phyloP scores from a whole-genome alignment of 2,113 vertebrate species.

The Rattus rattus region DNA sequence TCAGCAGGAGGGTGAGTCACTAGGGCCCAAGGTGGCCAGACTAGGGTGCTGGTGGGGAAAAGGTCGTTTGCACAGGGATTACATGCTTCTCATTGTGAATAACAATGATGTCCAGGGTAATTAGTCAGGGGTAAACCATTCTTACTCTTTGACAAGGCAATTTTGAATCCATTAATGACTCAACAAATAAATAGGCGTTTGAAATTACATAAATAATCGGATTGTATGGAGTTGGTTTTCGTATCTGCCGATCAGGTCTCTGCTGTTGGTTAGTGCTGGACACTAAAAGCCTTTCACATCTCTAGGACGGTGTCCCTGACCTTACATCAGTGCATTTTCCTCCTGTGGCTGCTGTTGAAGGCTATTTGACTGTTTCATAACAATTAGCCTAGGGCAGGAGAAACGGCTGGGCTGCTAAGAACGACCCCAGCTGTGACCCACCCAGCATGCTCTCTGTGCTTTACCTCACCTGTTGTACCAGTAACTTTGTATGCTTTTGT shows the following conservation, averaged over 20 bases:
- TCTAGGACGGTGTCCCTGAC: not conserved
- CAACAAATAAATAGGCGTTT: constrained; percentile 27
- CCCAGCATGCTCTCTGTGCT: not conserved
- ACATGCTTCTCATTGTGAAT: not conserved
- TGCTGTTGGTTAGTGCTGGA: not conserved
- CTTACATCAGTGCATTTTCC: not conserved
- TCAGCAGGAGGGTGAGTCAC: constrained; percentile 34
- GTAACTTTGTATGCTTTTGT: constrained; percentile 6
- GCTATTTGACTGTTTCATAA: not conserved
- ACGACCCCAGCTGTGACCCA: accelerated
- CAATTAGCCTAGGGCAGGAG: not conserved
- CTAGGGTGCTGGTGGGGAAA: not conserved
- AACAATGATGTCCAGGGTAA: not conserved
- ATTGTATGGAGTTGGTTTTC: not conserved
- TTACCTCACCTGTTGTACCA: constrained; percentile 74
- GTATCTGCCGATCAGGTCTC: not conserved
- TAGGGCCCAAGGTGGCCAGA: not conserved
- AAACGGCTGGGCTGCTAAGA: not conserved
- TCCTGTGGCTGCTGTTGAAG: not conserved
- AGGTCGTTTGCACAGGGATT: not conserved
- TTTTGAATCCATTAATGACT: constrained; percentile 29
- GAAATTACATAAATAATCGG: constrained; percentile 8
- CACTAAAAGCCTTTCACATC: not conserved
- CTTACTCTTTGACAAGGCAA: not conserved
- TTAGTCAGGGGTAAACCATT: not conserved